phyloP scores from a whole-genome alignment of 2,113 vertebrate genomes.

The Bufo gargarizans region DNA sequence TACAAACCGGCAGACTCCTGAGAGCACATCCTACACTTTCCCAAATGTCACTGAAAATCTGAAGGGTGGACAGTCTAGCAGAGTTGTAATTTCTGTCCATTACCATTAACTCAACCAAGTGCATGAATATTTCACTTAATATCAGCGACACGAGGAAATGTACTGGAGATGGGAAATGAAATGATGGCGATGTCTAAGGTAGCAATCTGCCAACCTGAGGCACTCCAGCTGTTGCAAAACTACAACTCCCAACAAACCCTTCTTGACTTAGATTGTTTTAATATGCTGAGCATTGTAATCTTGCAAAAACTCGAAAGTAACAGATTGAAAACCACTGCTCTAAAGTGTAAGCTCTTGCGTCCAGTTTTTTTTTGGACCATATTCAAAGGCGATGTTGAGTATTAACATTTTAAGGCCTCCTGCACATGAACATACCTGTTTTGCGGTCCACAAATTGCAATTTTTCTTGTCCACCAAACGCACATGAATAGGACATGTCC shows the following conservation, averaged over 20 bases:
- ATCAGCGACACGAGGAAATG: neutral
- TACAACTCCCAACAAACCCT: no score
- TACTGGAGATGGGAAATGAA: neutral
- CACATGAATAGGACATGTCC: no score
- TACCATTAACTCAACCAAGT: neutral
- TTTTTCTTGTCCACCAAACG: no score
- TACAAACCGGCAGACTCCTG: neutral
- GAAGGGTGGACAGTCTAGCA: no score
- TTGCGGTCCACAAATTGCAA: no score
- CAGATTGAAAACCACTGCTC: neutral
- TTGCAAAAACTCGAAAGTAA: neutral
- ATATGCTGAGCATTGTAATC: neutral
- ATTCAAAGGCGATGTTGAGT: no score
- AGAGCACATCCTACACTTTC: neutral
- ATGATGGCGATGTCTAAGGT: neutral
- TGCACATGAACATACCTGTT: no score
- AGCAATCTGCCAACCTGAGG: no score
- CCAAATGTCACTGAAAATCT: constrained; percentile 5
- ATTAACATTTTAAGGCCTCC: no score
- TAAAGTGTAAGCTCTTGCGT: no score
- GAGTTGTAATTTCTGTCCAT: constrained; percentile 13
- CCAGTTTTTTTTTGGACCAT: no score
- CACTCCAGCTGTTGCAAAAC: no score
- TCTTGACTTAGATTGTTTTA: neutral
- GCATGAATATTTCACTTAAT: neutral